Base-by-base conservation (phyloP, 2,888 invertebrate genomes). In the Dryobotodes eremita region DNA sequence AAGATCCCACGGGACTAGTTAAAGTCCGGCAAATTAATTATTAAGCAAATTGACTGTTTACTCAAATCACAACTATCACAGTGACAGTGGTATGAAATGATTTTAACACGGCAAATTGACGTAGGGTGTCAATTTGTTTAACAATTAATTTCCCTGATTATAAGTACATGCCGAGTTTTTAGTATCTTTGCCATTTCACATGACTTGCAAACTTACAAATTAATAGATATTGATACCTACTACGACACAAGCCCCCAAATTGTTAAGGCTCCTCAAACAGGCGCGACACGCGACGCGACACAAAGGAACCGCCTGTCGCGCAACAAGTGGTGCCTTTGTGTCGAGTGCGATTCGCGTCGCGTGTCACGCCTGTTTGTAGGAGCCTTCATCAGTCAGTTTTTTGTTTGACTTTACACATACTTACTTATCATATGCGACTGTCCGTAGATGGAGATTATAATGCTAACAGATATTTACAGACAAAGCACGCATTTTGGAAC, bases 351-450 rank as follows among this genome's bases (percentile, higher is more conserved):
- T n/a, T n/a, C n/a, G n/a, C n/a, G n/a, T n/a, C n/a, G n/a, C n/a
- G n/a, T n/a, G n/a, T n/a, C n/a, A n/a, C n/a, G n/a, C n/a, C n/a
- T n/a, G n/a, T n/a, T n/a, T n/a, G n/a, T n/a, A n/a, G n/a, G n/a
- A n/a, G n/a, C n/a, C n/a, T n/a, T n/a, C n/a, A 82, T 87, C 79
- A 64, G 23, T 36, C 26, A 48, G 5, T 82, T 71, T 11, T 57
- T 73, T 71, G 85, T 86, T 79, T 87, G 80, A 75, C 61, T 76
- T 84, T 68, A 55, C 50, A 71, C 57, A 57, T 57, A 57, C 46
- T 59, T 69, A 72, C 46, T 65, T 83, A 82, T 82, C 84, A 75
- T 65, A 64, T 75, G 53, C 53, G 59, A 53, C 66, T 73, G 72
- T 50, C 71, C 70, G 61, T 82, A 77, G 69, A 83, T 79, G 68